phyloP scores from a whole-genome alignment of 2,888 invertebrate genomes.

The Apoda limacodes region DNA sequence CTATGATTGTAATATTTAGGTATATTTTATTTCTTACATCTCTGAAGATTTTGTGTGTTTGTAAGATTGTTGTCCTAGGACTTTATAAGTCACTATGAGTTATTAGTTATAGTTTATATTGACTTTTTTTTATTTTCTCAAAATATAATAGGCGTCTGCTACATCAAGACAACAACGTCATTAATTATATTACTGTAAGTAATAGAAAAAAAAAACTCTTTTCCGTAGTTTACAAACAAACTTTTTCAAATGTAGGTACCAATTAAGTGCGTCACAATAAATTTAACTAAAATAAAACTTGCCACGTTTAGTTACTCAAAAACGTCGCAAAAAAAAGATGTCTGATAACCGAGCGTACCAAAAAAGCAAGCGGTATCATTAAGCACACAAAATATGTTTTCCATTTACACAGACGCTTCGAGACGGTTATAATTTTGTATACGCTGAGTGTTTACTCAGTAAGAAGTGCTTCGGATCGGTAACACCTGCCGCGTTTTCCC shows the following conservation, averaged over 20 bases:
- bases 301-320: slow-evolving; percentile 32
- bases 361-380: slow-evolving; percentile 67
- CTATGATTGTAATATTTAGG: no score
- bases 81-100: no score
- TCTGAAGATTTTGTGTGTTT: no score
- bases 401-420: slow-evolving; percentile 66
- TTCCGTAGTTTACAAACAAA: no score
- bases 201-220: no score
- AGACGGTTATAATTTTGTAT: slow-evolving; percentile 68
- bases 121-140: no score
- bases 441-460: slow-evolving; percentile 67
- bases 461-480: slow-evolving; percentile 64
- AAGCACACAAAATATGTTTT: slow-evolving; percentile 70
- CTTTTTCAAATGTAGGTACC: slow-evolving; percentile 26
- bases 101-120: no score
- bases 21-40: no score
- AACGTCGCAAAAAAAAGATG: slow-evolving; percentile 56
- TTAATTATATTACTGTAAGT: no score
- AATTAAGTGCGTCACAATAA: slow-evolving; percentile 55
- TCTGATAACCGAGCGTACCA: slow-evolving; percentile 55
- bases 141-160: no score
- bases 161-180: no score
- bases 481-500: slow-evolving; percentile 69
- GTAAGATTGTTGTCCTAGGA: no score
- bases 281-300: slow-evolving; percentile 47